Evolutionary conservation across 2,113 vertebrate genomes (phyloP), one percentile per base, ranked within the genome.

Genomic region (Mesembrinibis cayennensis): DNA sequence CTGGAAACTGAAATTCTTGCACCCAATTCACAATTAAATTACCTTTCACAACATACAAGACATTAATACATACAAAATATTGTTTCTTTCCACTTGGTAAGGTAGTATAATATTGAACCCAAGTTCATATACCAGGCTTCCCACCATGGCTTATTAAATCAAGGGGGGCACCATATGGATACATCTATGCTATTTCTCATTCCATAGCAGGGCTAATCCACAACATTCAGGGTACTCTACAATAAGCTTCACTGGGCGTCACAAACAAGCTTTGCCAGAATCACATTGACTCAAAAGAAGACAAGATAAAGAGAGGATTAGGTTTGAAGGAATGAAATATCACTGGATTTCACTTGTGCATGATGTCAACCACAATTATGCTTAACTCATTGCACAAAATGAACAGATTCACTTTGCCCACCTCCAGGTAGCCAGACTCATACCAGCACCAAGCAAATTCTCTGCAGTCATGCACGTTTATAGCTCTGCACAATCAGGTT

Each of bases 401-500:
- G 87, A 84, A 74, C 26, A 55, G 59, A 63, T 59, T 67, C 47
- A 11, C 72, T 58, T 13, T 56, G 92, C 80, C 81, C 87, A 90
- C 30, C 86, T 56, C 38, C 76, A 81, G 82, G 67, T 45, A 59
- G 59, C 56, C 82, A 70, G 81, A 29, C 70, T 47, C 72, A 67
- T 9, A 42, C 76, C 62, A 53, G 65, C 79, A 73, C 82, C 55
- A 73, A 56, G 88, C 52, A 59, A 74, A 97, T 29, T 42, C 91
- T 94, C 96, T 56, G 62, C 5, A 80, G 96, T 59, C 90, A 96
- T 1, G 4, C 56, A 70, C 7, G 14, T 93, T 87, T 87, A 87
- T 12, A 82, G 89, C 80, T 95, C 83, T 89, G 91, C 85, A 93
- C 97, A 86, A 93, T 79, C 93, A 87, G 94, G 23, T 90, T 96